Evolutionary conservation across 2,888 invertebrate genomes (phyloP).

Genomic region (Eueremaeus valkanovi): DNA sequence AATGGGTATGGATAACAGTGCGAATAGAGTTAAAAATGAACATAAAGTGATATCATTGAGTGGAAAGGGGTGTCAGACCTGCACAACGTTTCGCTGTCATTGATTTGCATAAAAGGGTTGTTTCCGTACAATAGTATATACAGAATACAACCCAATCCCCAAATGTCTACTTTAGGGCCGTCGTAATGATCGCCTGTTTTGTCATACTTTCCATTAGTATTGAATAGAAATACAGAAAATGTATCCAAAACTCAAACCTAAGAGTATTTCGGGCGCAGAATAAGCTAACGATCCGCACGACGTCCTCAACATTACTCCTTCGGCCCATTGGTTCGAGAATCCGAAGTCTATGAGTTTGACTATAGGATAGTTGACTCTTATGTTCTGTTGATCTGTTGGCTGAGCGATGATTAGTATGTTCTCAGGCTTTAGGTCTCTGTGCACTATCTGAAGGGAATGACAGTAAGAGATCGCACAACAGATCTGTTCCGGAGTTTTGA

Average conservation of each 20-base stretch:
- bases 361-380: slow-evolving; percentile 54
- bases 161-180: slow-evolving; percentile 97
- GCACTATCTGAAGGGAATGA: slow-evolving; percentile 82
- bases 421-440: slow-evolving; percentile 95
- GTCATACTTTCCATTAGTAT: background rate
- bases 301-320: slow-evolving; percentile 90
- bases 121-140: slow-evolving; percentile 98
- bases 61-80: slow-evolving; percentile 55
- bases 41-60: background rate
- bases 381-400: slow-evolving; percentile 59
- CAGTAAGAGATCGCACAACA: slow-evolving; percentile 95
- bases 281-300: slow-evolving; percentile 98
- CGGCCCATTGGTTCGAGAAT: slow-evolving; percentile 75
- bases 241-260: slow-evolving; percentile 60
- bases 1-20: background rate
- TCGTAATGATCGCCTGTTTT: slow-evolving; percentile 78
- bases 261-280: slow-evolving; percentile 96
- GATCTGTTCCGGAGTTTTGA: slow-evolving; percentile 88
- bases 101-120: slow-evolving; percentile 97
- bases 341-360: slow-evolving; percentile 99
- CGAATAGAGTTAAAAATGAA: background rate
- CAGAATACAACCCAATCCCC: slow-evolving; percentile 97
- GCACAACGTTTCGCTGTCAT: slow-evolving; percentile 97
- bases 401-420: slow-evolving; percentile 99
- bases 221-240: background rate